Evolutionary conservation across 2,797 vertebrate genomes (phyloP), one percentile per base, ranked within the genome.

Genomic region (Pogonophryne albipinna): DNA sequence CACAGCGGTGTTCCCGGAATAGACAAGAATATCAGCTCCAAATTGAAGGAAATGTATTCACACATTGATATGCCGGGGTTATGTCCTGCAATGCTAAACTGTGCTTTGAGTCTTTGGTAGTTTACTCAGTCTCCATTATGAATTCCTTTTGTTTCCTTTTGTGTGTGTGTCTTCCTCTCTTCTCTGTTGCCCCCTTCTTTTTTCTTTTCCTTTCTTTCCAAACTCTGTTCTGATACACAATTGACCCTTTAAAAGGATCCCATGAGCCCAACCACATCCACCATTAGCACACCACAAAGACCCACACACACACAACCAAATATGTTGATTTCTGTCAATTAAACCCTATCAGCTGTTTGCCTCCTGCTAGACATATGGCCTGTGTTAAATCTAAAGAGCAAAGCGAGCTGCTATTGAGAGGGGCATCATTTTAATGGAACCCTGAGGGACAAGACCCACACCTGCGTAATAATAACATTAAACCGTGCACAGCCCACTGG

Each of bases 241-340:
- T 85, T 92, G 87, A 92, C 90, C 89, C 85, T 84, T 84, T 84
- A 83, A 86, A 86, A 57, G 34, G 76, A 81, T 87, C 80, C 78
- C 90, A 73, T 82, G 74, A 89, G 72, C 80, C 79, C 66, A 76
- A 80, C 80, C 83, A 83, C 69, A 88, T 83, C 80, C 74, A 71
- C 60, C 59, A 80, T 79, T 82, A 83, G 76, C 79, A 78, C 81
- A 83, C 79, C 70, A 75, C 80, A 64, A 14, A 71, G 64, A 78
- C 74, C 52, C 71, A 64, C 59, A 66, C 78, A 66, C 78, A 62
- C 72, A 83, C 78, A 67, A 80, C 85, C 89, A 92, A 95, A 95
- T 94, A 95, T 95, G 95, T 95, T 95, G 95, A 95, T 96, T 95
- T 95, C 84, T 93, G 88, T 95, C 95, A 95, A 95, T 96, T 95